Evolutionary conservation across 2,797 vertebrate species (phyloP).

Genomic region (Coregonus ussuriensis): DNA sequence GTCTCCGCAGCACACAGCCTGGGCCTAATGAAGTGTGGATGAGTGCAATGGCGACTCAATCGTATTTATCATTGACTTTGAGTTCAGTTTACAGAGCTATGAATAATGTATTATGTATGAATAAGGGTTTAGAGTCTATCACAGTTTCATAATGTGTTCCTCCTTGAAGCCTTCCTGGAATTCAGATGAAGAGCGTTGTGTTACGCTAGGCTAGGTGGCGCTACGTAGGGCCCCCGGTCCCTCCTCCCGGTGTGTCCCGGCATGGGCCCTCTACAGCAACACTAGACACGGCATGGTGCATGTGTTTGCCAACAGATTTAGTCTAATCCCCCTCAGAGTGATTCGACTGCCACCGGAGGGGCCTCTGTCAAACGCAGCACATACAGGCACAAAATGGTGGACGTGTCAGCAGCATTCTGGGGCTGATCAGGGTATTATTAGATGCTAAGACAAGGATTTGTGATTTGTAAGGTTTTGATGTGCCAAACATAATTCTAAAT

Average conservation of each 20-base stretch:
- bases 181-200: conserved; percentile 57
- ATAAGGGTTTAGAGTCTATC: conserved; percentile 73
- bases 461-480: neutral
- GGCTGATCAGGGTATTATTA: neutral
- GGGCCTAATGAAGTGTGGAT: conserved; percentile 74
- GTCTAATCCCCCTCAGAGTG: conserved; percentile 33
- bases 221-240: conserved; percentile 9
- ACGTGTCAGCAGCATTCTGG: neutral
- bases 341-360: neutral
- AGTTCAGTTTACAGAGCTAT: conserved; percentile 72
- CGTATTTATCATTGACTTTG: conserved; percentile 76
- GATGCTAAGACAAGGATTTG: neutral
- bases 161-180: conserved; percentile 71
- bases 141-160: conserved; percentile 68
- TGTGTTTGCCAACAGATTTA: conserved; percentile 48
- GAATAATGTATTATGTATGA: conserved; percentile 78
- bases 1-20: conserved; percentile 50
- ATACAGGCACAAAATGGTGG: conserved; percentile 1
- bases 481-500: neutral
- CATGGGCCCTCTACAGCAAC: conserved; percentile 12
- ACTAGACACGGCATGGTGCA: conserved; percentile 3
- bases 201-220: conserved; percentile 5
- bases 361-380: neutral
- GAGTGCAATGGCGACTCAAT: conserved; percentile 61
- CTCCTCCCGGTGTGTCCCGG: neutral